Evolutionary conservation across 2,797 vertebrate species (phyloP).

Genomic region (Phalloptychus januarius): DNA sequence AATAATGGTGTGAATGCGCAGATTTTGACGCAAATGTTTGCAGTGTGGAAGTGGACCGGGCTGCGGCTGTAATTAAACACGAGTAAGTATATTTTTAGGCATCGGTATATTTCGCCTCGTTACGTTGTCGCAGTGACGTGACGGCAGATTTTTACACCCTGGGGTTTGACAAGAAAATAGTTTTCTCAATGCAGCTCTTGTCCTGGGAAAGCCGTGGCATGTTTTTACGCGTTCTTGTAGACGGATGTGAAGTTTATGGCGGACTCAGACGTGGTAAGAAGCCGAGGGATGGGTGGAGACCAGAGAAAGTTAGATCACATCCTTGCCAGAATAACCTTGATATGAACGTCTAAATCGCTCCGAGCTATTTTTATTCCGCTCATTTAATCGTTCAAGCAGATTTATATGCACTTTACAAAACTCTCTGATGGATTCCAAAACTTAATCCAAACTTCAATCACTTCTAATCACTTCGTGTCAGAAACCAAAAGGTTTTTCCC

Average conservation of each 20-base stretch:
- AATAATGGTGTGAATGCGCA: background rate
- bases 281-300: slow-evolving; percentile 55
- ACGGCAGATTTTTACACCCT: background rate
- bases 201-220: background rate
- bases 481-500: background rate
- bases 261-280: slow-evolving; percentile 16
- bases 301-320: slow-evolving; percentile 12
- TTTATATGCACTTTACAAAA: background rate
- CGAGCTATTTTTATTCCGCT: background rate
- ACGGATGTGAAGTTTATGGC: background rate
- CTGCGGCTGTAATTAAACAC: background rate
- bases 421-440: background rate
- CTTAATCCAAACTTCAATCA: background rate
- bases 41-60: slow-evolving; percentile 7
- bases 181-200: rapidly evolving
- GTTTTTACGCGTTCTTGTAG: background rate
- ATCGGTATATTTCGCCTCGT: background rate
- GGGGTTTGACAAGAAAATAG: background rate
- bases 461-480: background rate
- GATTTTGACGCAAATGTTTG: background rate
- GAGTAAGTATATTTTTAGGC: slow-evolving; percentile 48
- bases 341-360: background rate
- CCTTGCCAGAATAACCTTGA: background rate
- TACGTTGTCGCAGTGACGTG: background rate
- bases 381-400: background rate